Evolutionary conservation across 1,140 invertebrate species (phyloP), one percentile per base, ranked within the genome.

Genomic region (Micrasema minimum): DNA sequence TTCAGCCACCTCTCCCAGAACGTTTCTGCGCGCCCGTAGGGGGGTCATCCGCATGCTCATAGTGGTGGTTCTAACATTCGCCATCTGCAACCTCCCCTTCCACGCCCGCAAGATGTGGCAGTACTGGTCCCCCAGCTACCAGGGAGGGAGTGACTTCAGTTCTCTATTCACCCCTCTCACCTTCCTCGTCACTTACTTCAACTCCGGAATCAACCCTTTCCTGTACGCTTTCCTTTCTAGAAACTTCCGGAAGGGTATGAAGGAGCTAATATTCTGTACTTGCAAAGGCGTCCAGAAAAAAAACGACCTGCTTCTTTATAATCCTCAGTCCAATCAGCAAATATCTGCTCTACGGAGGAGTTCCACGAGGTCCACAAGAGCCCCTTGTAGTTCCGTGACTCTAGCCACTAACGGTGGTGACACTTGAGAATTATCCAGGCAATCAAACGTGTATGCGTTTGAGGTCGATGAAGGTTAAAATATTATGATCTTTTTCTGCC

Each of bases 51-150:
- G 92, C 53, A 92, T 96, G 87, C 85, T 96, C 20, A 90, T 96
- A 22, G 90, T 93, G 3, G 90, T 95, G 10, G 91, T 95, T 6
- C 81, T 92, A 38, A 90, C 91, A 51, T 96, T 96, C 79, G 92
- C 92, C 2, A 72, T 94, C 10, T 95, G 93, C 83, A 94, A 95
- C 80, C 80, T 95, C 20, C 93, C 93, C 0, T 91, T 92, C 80
- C 93, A 95, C 82, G 90, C 90, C 0, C 85, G 93, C 10, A 93
- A 94, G 78, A 88, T 94, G 82, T 93, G 93, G 89, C 90, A 92
- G 76, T 88, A 85, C 80, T 90, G 87, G 88, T 88, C 87, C 66
- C 82, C 81, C 70, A 85, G 82, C 72, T 92, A 92, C 80, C 82
- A 88, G 65, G 87, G 87, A 46, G 86, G 86, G 26, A 88, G 87